Base-by-base conservation (phyloP, 2,888 invertebrate genomes). In the Allophyes oxyacanthae region DNA sequence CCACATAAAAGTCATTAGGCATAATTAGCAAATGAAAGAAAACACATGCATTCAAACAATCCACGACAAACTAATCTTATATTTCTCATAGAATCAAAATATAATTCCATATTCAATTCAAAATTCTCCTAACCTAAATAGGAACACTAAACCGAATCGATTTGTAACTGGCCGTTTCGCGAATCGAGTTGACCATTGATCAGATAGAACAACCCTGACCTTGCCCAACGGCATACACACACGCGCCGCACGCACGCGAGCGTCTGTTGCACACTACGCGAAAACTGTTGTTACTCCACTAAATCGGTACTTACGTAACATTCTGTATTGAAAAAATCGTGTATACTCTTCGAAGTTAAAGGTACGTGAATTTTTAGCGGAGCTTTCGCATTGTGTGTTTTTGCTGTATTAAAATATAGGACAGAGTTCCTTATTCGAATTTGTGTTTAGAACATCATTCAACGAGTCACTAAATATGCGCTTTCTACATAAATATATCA, bases 141-240 rank as follows among this genome's bases (percentile, higher is more conserved):
- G 64, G 60, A 75, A 70, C 60, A 60, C 54, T 60, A 64, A 67
- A 48, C 59, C 54, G 28, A 78, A 86, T 89, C 85, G 85, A 86
- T 88, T 83, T 67, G 64, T 64, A 69, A 77, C 61, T 72, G 58
- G 68, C 74, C 76, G 77, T 80, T 84, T 87, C 78, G 89, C 87
- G 83, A 87, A 88, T 85, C 84, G 82, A 81, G 82, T 82, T 90
- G 91, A 90, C 91, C 93, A 88, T 88, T 91, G 91, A 92, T 91
- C 91, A 84, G 92, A 89, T 91, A 89, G 85, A 82, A 83, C 87
- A 89, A 78, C 92, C 93, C 91, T 94, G 93, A 94, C 93, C 93
- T 94, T 94, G 91, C 92, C 72, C 92, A 93, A 92, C 78, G 73
- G 71, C 87, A 90, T 88, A 73, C 89, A 88, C 87, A 88, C 87